Evolutionary conservation across 2,888 invertebrate genomes (phyloP).

Genomic region (Agrotis puta): DNA sequence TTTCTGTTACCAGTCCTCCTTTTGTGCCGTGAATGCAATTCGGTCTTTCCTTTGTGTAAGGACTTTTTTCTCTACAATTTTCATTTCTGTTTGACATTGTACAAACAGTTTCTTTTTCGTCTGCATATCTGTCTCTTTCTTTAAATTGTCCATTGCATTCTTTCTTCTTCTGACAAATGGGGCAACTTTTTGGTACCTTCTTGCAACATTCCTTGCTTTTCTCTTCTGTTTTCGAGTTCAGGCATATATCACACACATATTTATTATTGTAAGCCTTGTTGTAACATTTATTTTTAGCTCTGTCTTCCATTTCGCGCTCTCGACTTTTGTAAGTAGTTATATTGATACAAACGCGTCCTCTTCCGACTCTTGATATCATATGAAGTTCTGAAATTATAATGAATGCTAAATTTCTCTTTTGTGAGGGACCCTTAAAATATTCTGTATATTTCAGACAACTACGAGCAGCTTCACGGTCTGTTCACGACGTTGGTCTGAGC

Average conservation of each 20-base stretch:
- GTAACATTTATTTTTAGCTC: slow-evolving; percentile 48
- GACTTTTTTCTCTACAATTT: not conserved
- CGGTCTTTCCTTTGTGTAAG: slow-evolving; percentile 33
- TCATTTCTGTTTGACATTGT: slow-evolving; percentile 7
- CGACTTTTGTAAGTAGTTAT: slow-evolving; percentile 77
- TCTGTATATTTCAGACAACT: not conserved
- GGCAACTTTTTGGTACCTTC: slow-evolving; percentile 69
- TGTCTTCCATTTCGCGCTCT: slow-evolving; percentile 60
- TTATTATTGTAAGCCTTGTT: slow-evolving; percentile 62
- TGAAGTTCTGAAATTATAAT: slow-evolving; percentile 58
- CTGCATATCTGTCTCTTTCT: slow-evolving; percentile 40
- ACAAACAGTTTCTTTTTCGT: slow-evolving; percentile 9
- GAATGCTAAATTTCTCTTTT: not conserved
- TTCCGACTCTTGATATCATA: slow-evolving; percentile 76
- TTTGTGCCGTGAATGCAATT: slow-evolving; percentile 25
- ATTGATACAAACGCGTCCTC: slow-evolving; percentile 75
- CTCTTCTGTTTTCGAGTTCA: slow-evolving; percentile 67
- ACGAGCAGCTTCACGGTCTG: not conserved
- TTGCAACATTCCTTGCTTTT: slow-evolving; percentile 50
- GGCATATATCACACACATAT: slow-evolving; percentile 81
- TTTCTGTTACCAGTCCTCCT: slow-evolving; percentile 23
- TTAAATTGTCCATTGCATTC: slow-evolving; percentile 26
- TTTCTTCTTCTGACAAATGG: slow-evolving; percentile 70
- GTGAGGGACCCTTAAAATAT: no score
- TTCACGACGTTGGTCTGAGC: no score